Base-by-base conservation (phyloP, 2,797 vertebrate species). In the Arnoldichthys spilopterus region DNA sequence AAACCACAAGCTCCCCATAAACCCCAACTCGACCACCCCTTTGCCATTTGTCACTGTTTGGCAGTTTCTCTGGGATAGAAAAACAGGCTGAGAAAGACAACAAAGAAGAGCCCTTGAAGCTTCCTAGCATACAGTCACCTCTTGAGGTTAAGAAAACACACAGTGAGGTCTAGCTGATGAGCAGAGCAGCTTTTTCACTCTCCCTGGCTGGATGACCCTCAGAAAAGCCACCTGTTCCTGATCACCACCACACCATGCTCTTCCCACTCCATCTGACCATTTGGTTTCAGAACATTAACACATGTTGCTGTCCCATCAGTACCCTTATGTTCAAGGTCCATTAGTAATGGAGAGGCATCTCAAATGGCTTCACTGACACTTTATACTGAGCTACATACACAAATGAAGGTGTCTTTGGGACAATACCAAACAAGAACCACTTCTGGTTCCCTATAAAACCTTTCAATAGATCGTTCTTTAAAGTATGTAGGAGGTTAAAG, bases 41-140 rank as follows among this genome's bases (percentile, higher is more conserved):
- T 84, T 37, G 74, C 78, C 83, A 85, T 87, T 88, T 80, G 83
- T 85, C 85, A 80, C 3, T 2, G 54, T 81, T 26, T 59, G 28
- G 79, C 84, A 90, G 88, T 49, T 49, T 72, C 51, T 74, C 59
- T 69, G 61, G 76, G 74, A 83, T 71, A 80, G 72, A 24, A 73
- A 37, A 68, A 83, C 45, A 18, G 79, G 78, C 72, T 73, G 80
- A 84, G 82, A 86, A 56, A 82, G 82, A 70, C 13, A 43, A 20
- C 37, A 54, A 76, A 34, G 54, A 22, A 61, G n/a, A 49, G 49
- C 59, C 72, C 20, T 69, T n/a, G 26, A 22, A 16, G 58, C 69
- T 70, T 71, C 69, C 76, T 61, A 37, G 49, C 51, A 58, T 40
- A 26, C 24, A 24, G 61, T 66, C 67, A 74, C 82, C 62, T 76